Evolutionary conservation across 2,113 vertebrate genomes (phyloP), one percentile per base, ranked within the genome.

Genomic region (Desmodus rotundus): DNA sequence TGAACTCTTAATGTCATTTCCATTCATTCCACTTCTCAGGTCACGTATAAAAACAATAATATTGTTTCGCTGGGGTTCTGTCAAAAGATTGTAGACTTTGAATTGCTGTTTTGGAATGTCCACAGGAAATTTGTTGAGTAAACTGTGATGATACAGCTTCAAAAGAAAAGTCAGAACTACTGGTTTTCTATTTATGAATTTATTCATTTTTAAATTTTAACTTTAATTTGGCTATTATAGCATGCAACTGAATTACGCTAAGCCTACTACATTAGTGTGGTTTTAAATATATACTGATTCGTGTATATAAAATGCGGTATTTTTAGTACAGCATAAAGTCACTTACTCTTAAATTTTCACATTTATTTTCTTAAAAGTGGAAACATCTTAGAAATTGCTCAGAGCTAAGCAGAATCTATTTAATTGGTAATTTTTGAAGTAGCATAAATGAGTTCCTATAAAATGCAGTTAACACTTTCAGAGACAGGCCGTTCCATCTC

Each of bases 391-490:
- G 87, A 93, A 97, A 97, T 94, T 93, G 78, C 87, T 96, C 95
- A 97, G 76, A 93, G 96, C 86, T 56, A 93, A 96, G 96, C 90
- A 93, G 94, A 96, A 91, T 95, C 76, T 97, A 88, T 98, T 98
- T 97, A 98, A 97, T 81, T 85, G 19, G 41, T 73, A 96, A 97
- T 97, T 97, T 97, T 94, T 95, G 97, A 52, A 98, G 88, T 5
- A 91, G 93, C 95, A n/a, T 84, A 52, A 97, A 38, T 10, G 65
- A 81, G 88, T 73, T 95, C 52, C 97, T 80, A 95, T 91, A 97
- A 98, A 98, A 97, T 97, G 97, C 87, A 91, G 98, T 98, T 98
- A 98, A 98, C 98, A 98, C 98, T 98, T 98, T 94, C 58, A 86
- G 96, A 45, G 97, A 93, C 92, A 96, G 94, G 97, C 96, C 96